Evolutionary conservation across 2,113 vertebrate genomes (phyloP), one percentile per base, ranked within the genome.

Genomic region (Puntigrus tetrazona): DNA sequence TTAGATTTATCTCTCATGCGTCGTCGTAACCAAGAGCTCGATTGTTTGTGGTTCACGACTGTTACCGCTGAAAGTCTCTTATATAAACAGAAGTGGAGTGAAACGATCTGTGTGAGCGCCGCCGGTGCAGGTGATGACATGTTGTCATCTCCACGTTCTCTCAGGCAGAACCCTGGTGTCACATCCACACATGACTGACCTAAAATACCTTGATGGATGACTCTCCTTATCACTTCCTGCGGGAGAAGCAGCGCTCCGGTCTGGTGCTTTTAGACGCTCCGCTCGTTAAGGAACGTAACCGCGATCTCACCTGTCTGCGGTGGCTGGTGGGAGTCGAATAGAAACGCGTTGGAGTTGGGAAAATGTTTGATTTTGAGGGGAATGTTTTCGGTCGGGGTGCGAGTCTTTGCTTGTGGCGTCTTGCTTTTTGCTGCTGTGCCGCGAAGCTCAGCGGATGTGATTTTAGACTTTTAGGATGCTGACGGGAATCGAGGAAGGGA

Each of bases 371-470:
- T 34, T 31, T 31, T 31, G 14, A 63, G 61, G 16, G n/a, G 61
- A 63, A 31, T 63, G 61, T 31, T 65, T 69, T 22, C 10, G 4
- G 31, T 22, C 36, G 65, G 65, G 4, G 38, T 69, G 36, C 22
- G 18, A 38, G 65, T 69, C 20, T 69, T 38, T 11, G 34, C 20
- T 10, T 34, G 20, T 34, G 13, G 29, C 3, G 29, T 34, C 29
- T 34, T 34, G 16, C 9, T 38, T 36, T 11, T n/a, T 18, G 20
- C n/a, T 57, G 18, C 22, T 25, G 1, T 29, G 5, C 3, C 50
- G 16, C 73, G 34, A 57, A 22, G 29, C 29, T 77, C 13, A 4
- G 74, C 88, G 91, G 91, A 93, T 92, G 91, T 92, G 92, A 91
- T 86, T 91, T 89, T 85, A n/a, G 89, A 92, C 92, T 69, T 69